Evolutionary conservation across 2,113 vertebrate genomes (phyloP), one percentile per base, ranked within the genome.

Genomic region (Dasyprocta punctata): DNA sequence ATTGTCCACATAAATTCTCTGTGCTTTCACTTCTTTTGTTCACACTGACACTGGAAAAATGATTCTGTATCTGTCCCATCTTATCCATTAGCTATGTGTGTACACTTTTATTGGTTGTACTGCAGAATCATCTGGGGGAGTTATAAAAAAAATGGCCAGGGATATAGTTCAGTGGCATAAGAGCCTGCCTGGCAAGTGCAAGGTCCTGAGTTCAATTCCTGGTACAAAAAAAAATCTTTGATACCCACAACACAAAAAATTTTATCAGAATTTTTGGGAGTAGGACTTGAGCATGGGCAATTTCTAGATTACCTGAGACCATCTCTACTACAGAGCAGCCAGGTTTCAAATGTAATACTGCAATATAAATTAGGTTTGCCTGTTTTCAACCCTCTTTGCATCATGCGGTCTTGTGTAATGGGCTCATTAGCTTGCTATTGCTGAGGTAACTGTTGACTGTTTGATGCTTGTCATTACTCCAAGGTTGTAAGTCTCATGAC

Each of bases 231-330:
- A 65, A 69, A 67, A 77, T 9, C 7, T 0, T 44, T 73, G 19
- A 44, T 73, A 11, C 16, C 13, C 0, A 2, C 8, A 52, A 11
- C 63, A 61, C 1, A 80, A 30, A 1, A 0, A 47, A 12, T 78
- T 14, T 78, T 33, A 47, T 65, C 16, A 63, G 26, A 65, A 67
- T n/a, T 54, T 67, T 56, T 86, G 3, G 14, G 24, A 86, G 2
- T 4, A 33, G 44, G 2, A 38, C 0, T n/a, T 30, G 41, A 41
- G 20, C 8, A 14, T 12, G 28, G 4, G 2, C 0, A 38, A 44
- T 16, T 6, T 14, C n/a, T 36, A 41, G 33, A 89, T 49, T 6
- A 44, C 11, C 14, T 28, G 8, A 49, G 20, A 14, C 16, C 38
- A 69, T 69, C 28, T 78, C 7, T 54, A 41, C 7, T 49, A 28